Conservation (phyloP, 2,797 vertebrate genomes). For the Tokudaia tokunoshimensis region DNA sequence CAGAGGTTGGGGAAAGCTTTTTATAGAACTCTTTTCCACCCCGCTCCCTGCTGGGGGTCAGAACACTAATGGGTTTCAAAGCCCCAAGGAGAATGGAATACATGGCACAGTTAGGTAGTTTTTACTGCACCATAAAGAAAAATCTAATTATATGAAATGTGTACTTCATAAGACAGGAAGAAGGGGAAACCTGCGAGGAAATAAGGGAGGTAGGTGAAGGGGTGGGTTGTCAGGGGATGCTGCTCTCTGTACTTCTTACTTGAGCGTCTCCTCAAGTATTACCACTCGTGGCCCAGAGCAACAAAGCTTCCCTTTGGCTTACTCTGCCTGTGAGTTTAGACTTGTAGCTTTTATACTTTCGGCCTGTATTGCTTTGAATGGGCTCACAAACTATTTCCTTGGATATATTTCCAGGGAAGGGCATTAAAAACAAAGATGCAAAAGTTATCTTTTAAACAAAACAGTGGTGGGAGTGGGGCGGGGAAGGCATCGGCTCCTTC, state of each 20-base stretch:
- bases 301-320: neutral
- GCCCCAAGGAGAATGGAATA: fast-evolving
- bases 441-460: neutral
- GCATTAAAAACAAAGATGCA: neutral
- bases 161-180: neutral
- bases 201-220: neutral
- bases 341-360: neutral
- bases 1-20: neutral
- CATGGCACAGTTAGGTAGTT: neutral
- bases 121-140: neutral
- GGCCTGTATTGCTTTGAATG: neutral
- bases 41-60: neutral
- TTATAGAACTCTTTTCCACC: neutral
- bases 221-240: fast-evolving
- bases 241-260: neutral
- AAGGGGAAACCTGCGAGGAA: too few species aligned
- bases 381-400: neutral
- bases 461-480: neutral
- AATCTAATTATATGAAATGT: fast-evolving
- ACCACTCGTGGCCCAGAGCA: neutral
- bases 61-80: neutral
- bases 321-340: neutral
- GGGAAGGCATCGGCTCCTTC: fast-evolving
- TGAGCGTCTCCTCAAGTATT: neutral
- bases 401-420: neutral